Base-by-base conservation (phyloP, 2,113 vertebrate species). In the Vidua macroura region DNA sequence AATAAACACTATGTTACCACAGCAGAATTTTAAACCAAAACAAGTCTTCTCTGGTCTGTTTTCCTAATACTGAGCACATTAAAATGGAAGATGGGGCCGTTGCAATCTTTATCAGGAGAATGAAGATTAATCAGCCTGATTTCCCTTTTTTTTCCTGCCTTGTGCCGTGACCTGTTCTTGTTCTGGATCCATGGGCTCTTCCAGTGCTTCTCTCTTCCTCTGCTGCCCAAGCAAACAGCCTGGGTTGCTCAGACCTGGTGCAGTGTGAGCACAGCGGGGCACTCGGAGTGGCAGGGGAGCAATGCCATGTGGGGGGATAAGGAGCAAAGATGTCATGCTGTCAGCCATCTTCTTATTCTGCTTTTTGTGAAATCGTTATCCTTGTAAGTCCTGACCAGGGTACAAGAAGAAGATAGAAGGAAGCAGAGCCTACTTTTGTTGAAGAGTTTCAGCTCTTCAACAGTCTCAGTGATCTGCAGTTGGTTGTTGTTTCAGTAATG, bases 1-100 rank as follows among this genome's bases (percentile, higher is more conserved):
- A 91, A 86, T 91, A 92, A 91, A 79, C 19, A 35, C 82, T 74
- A 49, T 64, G 67, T 93, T 93, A 75, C 60, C 66, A 59, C 51
- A 93, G 69, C 80, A 76, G 92, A 86, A 76, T 66, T 94, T 92
- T 83, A 80, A 92, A 95, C 83, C 76, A 89, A 93, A 94, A 13
- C 56, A 93, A 90, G 62, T 83, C 48, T 46, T 64, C 51, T 58
- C 11, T 63, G 62, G 80, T 25, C 74, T 80, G 48, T 86, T 89
- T 94, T 63, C 43, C 73, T 88, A 58, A 56, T 51, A 24, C 85
- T 85, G 63, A 86, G 64, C 55, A 44, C 16, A 20, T 35, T 39
- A 2, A 6, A 48, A n/a, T 69, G 31, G 64, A 88, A 90, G 55
- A 75, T 17, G 35, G 63, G 30, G 67, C 37, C 83, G 92, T 83